These are phyloP conservation scores for Alsophila aescularia DNA, from an alignment of 2,888 invertebrate species.

Conservation along the genomic window DNA sequence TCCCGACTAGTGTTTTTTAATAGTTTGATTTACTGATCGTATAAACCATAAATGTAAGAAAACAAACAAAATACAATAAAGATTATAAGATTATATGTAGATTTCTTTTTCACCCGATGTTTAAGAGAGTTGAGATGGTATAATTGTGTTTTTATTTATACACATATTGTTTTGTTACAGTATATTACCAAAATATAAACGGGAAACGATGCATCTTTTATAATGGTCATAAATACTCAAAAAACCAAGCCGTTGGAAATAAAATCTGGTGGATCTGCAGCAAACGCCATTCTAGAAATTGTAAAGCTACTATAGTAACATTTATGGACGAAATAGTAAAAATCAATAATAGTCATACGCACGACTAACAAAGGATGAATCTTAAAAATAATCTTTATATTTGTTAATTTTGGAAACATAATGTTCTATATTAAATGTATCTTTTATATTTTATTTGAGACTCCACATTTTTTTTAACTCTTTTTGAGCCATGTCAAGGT, in stretches of 20 bases:
- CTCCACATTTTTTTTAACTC: no score
- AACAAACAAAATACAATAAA: no score
- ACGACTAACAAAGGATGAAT: neutral
- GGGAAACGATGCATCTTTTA: neutral
- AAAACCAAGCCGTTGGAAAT: slow-evolving; percentile 3
- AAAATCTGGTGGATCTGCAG: slow-evolving; percentile 10
- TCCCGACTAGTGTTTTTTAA: no score
- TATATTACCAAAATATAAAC: neutral
- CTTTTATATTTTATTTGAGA: no score
- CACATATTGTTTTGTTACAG: neutral
- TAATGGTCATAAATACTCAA: slow-evolving; percentile 3
- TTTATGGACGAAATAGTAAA: slow-evolving; percentile 42
- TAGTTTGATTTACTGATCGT: no score
- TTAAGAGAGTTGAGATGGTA: no score
- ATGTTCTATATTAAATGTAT: no score
- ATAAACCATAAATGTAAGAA: no score
- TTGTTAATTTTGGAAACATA: neutral
- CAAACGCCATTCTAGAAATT: slow-evolving; percentile 19
- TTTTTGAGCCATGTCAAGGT: no score
- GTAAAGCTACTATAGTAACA: slow-evolving; percentile 50
- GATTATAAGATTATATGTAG: no score
- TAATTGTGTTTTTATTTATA: neutral
- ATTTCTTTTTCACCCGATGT: no score
- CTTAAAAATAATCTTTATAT: no score
- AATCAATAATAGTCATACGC: slow-evolving; percentile 21